phyloP scores from a whole-genome alignment of 37 sponge, comb jelly and placozoan species.

The Amphimedon queenslandica region DNA sequence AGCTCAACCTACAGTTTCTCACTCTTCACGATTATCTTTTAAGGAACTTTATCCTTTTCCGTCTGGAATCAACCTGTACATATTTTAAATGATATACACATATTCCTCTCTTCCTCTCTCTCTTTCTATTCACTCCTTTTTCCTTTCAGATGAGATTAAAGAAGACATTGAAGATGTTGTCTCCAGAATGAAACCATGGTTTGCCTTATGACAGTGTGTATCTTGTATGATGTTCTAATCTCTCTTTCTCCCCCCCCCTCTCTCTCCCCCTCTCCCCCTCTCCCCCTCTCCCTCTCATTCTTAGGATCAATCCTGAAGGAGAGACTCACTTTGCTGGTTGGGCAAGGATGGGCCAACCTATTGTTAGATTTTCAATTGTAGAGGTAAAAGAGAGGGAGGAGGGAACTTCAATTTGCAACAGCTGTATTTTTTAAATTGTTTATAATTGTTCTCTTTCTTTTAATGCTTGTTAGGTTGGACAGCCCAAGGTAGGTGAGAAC shows the following conservation, averaged over 20 bases:
- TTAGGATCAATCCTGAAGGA: conserved; percentile 78
- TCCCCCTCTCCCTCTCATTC: too few relatives aligned
- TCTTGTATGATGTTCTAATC: too few relatives aligned
- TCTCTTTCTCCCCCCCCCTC: too few relatives aligned
- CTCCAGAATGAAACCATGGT: conserved; percentile 88
- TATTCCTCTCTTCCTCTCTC: too few relatives aligned
- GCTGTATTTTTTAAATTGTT: too few relatives aligned
- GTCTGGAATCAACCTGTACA: conserved; percentile 94
- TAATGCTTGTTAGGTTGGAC: conserved; percentile 72
- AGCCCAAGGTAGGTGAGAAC: conserved; percentile 89
- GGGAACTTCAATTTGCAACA: neutral
- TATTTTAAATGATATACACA: neutral
- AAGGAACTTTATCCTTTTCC: conserved; percentile 88
- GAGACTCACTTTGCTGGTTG: conserved; percentile 89
- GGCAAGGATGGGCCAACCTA: conserved; percentile 94
- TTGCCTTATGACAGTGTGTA: too few relatives aligned
- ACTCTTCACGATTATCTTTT: conserved; percentile 97
- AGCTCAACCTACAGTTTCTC: conserved; percentile 99
- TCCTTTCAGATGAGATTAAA: conserved; percentile 85
- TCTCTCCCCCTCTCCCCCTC: too few relatives aligned
- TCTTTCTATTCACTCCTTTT: too few relatives aligned
- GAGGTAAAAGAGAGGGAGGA: conserved; percentile 55
- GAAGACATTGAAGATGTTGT: conserved; percentile 91
- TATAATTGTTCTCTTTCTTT: too few relatives aligned
- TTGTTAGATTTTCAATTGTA: conserved; percentile 70